A percentile compares a stretch with the other conserved stretches of the same genome.
phyloP scores from a whole-genome alignment of 2,797 vertebrate genomes.

The Capromys pilorides region DNA sequence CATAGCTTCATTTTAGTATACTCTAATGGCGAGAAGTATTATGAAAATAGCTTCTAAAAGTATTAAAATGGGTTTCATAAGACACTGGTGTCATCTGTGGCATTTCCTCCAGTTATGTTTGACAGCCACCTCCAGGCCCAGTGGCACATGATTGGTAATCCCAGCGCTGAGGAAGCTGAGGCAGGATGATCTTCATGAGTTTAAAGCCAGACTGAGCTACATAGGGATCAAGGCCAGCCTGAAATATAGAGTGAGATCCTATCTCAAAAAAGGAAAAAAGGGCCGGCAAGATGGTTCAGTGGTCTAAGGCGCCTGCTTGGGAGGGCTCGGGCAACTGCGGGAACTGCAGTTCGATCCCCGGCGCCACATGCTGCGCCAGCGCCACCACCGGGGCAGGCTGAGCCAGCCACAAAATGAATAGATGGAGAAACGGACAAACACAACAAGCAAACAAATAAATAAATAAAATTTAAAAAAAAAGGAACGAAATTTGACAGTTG shows the following conservation, averaged over 20 bases:
- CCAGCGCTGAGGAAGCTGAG: not conserved
- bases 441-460: no score
- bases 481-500: not conserved
- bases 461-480: no score
- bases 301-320: no score
- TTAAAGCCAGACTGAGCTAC: not conserved
- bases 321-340: no score
- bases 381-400: no score
- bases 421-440: no score
- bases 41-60: not conserved
- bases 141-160: not conserved
- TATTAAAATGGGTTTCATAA: not conserved
- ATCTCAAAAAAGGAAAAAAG: not conserved
- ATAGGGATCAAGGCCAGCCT: not conserved
- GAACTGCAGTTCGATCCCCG: no score
- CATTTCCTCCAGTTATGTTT: not conserved
- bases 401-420: no score
- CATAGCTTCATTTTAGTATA: not conserved
- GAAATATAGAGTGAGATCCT: not conserved
- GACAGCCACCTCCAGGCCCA: not conserved
- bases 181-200: not conserved
- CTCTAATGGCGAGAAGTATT: not conserved
- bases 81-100: not conserved
- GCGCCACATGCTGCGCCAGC: no score
- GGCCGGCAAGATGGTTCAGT: no score